Conservation (phyloP, 2,888 invertebrate species). For the Nephrotoma appendiculata region DNA sequence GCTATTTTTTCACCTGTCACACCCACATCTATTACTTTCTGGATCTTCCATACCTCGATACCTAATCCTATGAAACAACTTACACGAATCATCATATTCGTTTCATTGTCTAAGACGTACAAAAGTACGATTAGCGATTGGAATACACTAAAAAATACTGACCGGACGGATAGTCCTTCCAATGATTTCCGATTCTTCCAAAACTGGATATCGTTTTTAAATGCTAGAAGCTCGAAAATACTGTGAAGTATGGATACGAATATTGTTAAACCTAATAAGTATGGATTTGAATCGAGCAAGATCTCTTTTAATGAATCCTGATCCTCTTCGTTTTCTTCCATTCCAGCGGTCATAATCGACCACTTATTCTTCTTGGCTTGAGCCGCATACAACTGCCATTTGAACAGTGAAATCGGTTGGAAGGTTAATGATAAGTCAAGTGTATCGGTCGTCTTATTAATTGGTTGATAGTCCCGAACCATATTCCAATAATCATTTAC, state of each 20-base stretch:
- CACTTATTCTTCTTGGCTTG: conserved; percentile 74
- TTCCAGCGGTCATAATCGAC: conserved; percentile 48
- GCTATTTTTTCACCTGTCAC: conserved; percentile 58
- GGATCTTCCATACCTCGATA: conserved; percentile 98
- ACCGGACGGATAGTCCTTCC: conserved; percentile 93
- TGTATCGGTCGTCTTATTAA: conserved; percentile 69
- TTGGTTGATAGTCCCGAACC: conserved; percentile 81
- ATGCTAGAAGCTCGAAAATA: conserved; percentile 94
- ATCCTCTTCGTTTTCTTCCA: conserved; percentile 73
- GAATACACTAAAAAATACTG: conserved; percentile 97
- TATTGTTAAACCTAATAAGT: conserved; percentile 81
- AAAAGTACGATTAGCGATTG: conserved; percentile 89
- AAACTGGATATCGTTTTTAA: conserved; percentile 99
- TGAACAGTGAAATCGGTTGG: conserved; percentile 88
- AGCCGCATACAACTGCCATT: conserved; percentile 96
- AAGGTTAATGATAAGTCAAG: conserved; percentile 57
- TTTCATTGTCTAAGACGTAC: conserved; percentile 97
- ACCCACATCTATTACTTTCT: conserved; percentile 83
- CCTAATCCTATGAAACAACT: conserved; percentile 88
- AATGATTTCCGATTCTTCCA: conserved; percentile 96
- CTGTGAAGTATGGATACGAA: conserved; percentile 90
- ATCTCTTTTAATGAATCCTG: conserved; percentile 88
- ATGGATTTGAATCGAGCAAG: conserved; percentile 91
- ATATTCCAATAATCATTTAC: conserved; percentile 99
- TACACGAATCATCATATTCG: conserved; percentile 88